phyloP scores from a whole-genome alignment of 2,888 invertebrate species.

The Hartigia nigra region DNA sequence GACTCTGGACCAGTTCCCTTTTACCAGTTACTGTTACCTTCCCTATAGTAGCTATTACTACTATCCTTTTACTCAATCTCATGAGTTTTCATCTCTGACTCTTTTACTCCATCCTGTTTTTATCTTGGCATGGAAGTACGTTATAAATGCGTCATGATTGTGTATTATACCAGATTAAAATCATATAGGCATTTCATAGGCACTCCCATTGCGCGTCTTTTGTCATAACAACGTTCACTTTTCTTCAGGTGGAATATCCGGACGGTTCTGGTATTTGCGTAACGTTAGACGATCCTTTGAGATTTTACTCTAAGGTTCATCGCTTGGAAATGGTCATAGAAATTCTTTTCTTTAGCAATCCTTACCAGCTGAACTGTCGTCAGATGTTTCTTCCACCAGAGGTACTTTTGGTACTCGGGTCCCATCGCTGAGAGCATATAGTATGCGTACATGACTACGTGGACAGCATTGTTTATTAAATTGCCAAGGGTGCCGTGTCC shows the following conservation, averaged over 20 bases:
- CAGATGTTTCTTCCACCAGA: slow-evolving; percentile 92
- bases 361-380: slow-evolving; percentile 86
- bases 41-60: not conserved
- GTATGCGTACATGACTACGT: slow-evolving; percentile 89
- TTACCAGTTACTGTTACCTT: not conserved
- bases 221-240: not conserved
- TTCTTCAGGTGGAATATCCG: not conserved
- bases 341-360: slow-evolving; percentile 27
- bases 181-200: not conserved
- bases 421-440: slow-evolving; percentile 90
- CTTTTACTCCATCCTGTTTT: not conserved
- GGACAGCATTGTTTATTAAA: slow-evolving; percentile 86
- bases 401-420: slow-evolving; percentile 84
- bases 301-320: not conserved
- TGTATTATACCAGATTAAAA: not conserved
- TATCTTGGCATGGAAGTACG: not conserved
- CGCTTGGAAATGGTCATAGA: not conserved
- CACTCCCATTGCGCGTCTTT: not conserved
- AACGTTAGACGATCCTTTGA: not conserved
- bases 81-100: not conserved
- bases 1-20: not conserved
- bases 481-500: slow-evolving; percentile 92
- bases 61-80: not conserved
- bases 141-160: not conserved
- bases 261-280: not conserved